Evolutionary conservation across 2,113 vertebrate species (phyloP).

Genomic region (Pterocles burchelli): DNA sequence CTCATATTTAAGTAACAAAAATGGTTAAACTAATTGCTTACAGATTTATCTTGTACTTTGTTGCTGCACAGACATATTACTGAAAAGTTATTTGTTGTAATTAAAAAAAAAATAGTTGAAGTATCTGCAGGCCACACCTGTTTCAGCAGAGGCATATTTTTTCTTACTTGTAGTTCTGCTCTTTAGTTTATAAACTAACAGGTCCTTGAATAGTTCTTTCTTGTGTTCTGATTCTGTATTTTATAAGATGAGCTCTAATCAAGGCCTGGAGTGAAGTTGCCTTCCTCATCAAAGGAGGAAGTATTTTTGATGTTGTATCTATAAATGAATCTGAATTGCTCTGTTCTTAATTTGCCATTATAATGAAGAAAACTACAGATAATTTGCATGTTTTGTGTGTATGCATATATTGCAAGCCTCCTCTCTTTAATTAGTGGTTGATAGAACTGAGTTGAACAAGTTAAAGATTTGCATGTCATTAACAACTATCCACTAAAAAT

Average conservation of each 20-base stretch:
- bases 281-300: slow-evolving; percentile 6
- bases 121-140: not conserved
- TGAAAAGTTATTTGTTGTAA: not conserved
- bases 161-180: not conserved
- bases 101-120: not conserved
- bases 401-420: not conserved
- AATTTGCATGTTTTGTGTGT: not conserved
- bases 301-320: slow-evolving; percentile 19
- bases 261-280: not conserved
- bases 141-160: not conserved
- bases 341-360: not conserved
- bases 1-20: not conserved
- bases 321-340: slow-evolving; percentile 6
- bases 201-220: not conserved
- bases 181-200: not conserved
- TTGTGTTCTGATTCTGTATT: not conserved
- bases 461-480: not conserved
- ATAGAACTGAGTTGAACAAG: not conserved
- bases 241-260: not conserved
- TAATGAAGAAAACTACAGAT: not conserved
- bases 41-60: not conserved
- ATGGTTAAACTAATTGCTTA: not conserved
- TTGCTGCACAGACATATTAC: not conserved
- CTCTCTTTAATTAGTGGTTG: not conserved
- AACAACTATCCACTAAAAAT: not conserved